A percentile compares a stretch with the other conserved stretches of the same genome.
Conservation (phyloP, 2,797 vertebrate species). For the Sylvia borin region DNA sequence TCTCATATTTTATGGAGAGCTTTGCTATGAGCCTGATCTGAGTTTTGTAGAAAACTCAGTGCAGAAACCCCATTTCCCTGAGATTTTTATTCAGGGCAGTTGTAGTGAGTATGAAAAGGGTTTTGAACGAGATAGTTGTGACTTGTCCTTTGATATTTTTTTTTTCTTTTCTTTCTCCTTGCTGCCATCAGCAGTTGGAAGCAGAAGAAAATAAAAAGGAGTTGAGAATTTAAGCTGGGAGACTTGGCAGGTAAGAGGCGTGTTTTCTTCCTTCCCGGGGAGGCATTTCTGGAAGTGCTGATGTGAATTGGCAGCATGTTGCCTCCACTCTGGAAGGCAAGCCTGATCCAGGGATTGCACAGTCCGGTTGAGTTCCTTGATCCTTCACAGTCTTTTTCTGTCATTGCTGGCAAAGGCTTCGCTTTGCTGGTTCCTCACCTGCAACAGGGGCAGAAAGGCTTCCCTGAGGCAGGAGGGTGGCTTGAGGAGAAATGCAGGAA, state of each 20-base stretch:
- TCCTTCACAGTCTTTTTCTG: neutral
- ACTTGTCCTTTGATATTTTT: neutral
- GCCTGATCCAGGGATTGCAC: neutral
- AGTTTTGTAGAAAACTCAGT: neutral
- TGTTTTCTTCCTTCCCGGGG: neutral
- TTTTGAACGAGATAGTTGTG: neutral
- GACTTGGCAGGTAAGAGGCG: slow-evolving; percentile 68
- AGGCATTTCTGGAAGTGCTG: neutral
- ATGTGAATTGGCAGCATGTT: neutral
- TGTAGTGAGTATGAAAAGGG: neutral
- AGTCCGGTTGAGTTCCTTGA: neutral
- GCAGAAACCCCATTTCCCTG: neutral
- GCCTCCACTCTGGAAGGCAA: neutral
- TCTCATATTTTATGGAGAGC: neutral
- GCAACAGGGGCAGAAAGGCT: neutral
- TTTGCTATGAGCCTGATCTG: neutral
- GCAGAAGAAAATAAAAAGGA: slow-evolving; percentile 52
- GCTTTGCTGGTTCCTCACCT: neutral
- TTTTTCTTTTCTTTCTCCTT: neutral
- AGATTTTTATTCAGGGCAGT: neutral
- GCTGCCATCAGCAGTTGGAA: slow-evolving; percentile 40
- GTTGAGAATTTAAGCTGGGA: slow-evolving; percentile 46
- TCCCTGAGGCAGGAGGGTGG: fast-evolving
- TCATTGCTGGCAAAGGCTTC: fast-evolving
- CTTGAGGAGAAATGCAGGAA: neutral